Evolutionary conservation across 2,113 vertebrate genomes (phyloP), one percentile per base, ranked within the genome.

Genomic region (Callithrix jacchus): DNA sequence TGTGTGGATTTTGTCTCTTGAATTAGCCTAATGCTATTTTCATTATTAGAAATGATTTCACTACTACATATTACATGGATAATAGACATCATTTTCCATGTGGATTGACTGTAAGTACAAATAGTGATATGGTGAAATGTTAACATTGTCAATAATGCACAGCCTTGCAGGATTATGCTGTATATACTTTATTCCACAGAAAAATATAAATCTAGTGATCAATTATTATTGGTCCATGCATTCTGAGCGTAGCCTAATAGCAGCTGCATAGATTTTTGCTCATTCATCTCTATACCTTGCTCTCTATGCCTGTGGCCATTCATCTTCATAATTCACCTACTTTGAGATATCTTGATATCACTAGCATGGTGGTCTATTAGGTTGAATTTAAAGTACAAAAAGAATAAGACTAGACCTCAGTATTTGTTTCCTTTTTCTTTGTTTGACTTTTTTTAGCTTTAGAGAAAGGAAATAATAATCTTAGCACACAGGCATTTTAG

Each of bases 381-480:
- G 12, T 18, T 94, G 35, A 73, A 58, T 88, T 83, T 76, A 89
- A 89, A 83, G 30, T 68, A 40, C 14, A 40, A 71, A 91, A 71
- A 94, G 61, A 76, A 64, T 10, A 92, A 68, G 12, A 88, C 3
- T 2, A 64, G 5, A 73, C 14, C 3, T 40, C 17, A 30, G 20
- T 71, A 3, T 45, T 3, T 81, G 6, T 45, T 66, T 91, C 37
- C 25, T 64, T 61, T 90, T 35, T 35, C 25, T 70, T 87, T 89
- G 3, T 71, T 84, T 1, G 8, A 8, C 10, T 21, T 18, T 21
- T 93, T 64, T 95, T 70, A 13, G 18, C n/a, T 87, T 94, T 42
- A 54, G 12, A 73, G 11, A 68, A 93, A 89, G 16, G 93, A 97
- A 96, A 95, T 49, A 83, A 64, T 82, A 30, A 89, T 52, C 40